These are phyloP conservation scores for Dryococelus australis DNA, from an alignment of 2,888 invertebrate genomes.

Conservation along the genomic window DNA sequence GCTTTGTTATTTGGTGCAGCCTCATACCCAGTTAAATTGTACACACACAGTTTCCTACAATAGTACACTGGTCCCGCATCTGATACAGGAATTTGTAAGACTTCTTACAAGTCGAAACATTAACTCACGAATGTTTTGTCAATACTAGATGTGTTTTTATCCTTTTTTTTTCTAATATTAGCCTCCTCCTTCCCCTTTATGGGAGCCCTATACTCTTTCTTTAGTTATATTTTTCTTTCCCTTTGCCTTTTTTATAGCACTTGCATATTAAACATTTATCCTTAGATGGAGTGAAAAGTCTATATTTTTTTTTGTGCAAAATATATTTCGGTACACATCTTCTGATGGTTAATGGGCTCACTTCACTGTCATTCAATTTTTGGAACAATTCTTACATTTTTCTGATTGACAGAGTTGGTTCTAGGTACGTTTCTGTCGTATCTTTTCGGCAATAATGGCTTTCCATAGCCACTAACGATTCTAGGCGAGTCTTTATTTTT, in stretches of 20 bases:
- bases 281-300: neutral
- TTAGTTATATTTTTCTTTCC: neutral
- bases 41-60: slow-evolving; percentile 1
- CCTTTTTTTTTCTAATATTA: neutral
- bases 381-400: too few species aligned
- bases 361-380: too few species aligned
- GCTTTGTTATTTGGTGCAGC: neutral
- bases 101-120: neutral
- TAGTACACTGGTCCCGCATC: neutral
- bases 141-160: neutral
- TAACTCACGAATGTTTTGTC: neutral
- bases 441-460: too few species aligned
- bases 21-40: neutral
- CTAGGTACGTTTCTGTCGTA: too few species aligned
- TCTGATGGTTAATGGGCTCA: neutral
- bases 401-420: too few species aligned
- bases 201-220: neutral
- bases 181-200: neutral
- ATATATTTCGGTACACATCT: neutral
- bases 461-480: neutral
- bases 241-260: neutral
- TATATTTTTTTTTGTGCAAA: neutral
- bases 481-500: neutral
- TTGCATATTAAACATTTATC: too few species aligned
- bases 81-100: neutral